Conservation (phyloP, 30 jellyfish, hydroid and myxozoan genomes). For the Cassiopea andromeda region DNA sequence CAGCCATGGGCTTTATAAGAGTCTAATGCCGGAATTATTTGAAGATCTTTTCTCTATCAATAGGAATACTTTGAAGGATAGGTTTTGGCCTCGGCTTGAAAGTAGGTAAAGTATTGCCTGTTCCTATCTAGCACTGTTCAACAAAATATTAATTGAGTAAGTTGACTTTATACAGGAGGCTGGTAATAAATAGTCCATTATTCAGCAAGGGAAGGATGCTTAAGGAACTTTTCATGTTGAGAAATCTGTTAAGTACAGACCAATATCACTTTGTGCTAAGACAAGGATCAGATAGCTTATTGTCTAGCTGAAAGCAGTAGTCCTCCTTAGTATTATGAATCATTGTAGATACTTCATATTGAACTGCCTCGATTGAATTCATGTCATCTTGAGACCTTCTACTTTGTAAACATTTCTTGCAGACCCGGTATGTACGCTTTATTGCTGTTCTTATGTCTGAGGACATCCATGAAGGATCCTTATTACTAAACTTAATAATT, state of each 20-base stretch:
- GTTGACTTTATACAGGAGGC: conserved; percentile 6
- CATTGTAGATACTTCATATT: background rate
- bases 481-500: no score
- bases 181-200: conserved; percentile 23
- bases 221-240: conserved; percentile 4
- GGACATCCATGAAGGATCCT: no score
- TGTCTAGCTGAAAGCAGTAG: background rate
- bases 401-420: no score
- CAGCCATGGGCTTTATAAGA: conserved; percentile 16
- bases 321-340: conserved; percentile 21
- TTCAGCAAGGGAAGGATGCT: conserved; percentile 4
- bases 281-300: conserved; percentile 27
- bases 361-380: no score
- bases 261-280: conserved; percentile 23
- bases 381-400: no score
- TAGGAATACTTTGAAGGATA: no score
- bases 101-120: conserved; percentile 20
- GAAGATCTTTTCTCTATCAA: background rate
- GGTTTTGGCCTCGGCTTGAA: background rate
- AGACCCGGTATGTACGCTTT: no score
- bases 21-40: conserved; percentile 3
- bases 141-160: conserved; percentile 7
- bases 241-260: conserved; percentile 27
- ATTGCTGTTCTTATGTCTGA: no score
- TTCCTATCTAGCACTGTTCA: conserved; percentile 2